Conservation (phyloP, 2,113 vertebrate genomes). For the Leptobrachium leishanense region DNA sequence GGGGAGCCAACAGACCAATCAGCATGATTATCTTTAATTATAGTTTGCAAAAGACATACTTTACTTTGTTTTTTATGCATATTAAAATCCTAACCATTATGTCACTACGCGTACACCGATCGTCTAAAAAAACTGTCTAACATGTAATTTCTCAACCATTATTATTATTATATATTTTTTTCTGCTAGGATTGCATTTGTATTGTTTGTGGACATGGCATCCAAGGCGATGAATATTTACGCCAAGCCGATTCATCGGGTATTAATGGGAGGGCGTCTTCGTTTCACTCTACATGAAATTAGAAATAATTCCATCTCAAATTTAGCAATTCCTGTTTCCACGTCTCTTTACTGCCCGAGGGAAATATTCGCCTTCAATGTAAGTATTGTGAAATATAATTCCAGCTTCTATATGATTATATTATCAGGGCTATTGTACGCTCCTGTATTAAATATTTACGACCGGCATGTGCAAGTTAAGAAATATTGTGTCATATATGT, state of each 20-base stretch:
- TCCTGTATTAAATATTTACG: slow-evolving; percentile 40
- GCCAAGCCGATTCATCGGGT: not conserved
- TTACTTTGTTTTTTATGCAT: too few relatives aligned
- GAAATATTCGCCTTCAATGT: slow-evolving; percentile 38
- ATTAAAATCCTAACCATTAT: too few relatives aligned
- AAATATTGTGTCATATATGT: slow-evolving; percentile 27
- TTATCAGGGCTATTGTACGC: slow-evolving; percentile 35
- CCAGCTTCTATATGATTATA: slow-evolving; percentile 33
- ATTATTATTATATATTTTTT: too few relatives aligned
- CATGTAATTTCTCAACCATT: too few relatives aligned
- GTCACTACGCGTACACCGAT: too few relatives aligned
- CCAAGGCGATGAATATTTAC: slow-evolving; percentile 14
- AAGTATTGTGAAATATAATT: slow-evolving; percentile 33
- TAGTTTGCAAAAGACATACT: too few relatives aligned
- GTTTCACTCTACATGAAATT: slow-evolving; percentile 13
- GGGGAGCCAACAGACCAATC: too few relatives aligned
- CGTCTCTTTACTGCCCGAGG: slow-evolving; percentile 16
- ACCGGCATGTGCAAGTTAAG: slow-evolving; percentile 5
- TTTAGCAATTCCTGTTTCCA: slow-evolving; percentile 28
- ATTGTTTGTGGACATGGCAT: not conserved
- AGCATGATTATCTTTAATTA: too few relatives aligned
- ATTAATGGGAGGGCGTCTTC: not conserved
- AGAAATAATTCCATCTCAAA: slow-evolving; percentile 37
- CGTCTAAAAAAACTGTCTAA: too few relatives aligned
- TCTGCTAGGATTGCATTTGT: not conserved